Conservation (phyloP, 2,113 vertebrate genomes). For the Nerophis lumbriciformis region DNA sequence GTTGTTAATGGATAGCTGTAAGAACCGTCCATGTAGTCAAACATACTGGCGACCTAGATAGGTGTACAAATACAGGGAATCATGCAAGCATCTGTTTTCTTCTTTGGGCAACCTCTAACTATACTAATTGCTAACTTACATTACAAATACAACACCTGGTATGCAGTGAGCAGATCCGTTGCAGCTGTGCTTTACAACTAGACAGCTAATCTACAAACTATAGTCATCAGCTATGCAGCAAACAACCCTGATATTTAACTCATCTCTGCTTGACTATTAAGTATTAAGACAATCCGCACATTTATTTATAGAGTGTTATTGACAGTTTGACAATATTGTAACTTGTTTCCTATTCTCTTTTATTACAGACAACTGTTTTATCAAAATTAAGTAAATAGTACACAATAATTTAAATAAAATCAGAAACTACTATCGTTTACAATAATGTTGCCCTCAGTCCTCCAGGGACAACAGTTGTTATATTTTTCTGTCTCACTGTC, state of each 20-base stretch:
- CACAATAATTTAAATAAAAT: no score
- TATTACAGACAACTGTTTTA: no score
- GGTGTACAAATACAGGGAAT: neutral
- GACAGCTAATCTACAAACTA: slow-evolving; percentile 9
- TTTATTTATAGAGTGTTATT: no score
- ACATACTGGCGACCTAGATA: neutral
- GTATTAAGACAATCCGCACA: neutral
- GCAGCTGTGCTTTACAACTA: slow-evolving; percentile 21
- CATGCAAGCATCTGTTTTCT: neutral
- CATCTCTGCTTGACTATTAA: neutral
- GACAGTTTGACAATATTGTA: no score
- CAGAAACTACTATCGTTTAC: no score
- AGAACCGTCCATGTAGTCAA: neutral
- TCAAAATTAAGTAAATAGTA: no score
- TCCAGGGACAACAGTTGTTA: no score
- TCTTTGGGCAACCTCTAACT: slow-evolving; percentile 2
- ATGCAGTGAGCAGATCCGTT: slow-evolving; percentile 33
- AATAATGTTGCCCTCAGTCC: no score
- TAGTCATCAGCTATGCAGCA: slow-evolving; percentile 5
- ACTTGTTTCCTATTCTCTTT: no score
- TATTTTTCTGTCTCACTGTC: no score
- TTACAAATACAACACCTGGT: slow-evolving; percentile 26
- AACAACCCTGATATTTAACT: neutral
- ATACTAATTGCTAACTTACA: slow-evolving; percentile 21
- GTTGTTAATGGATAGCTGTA: no score